Conservation (phyloP, 2,113 vertebrate genomes). For the Crotalus viridis region DNA sequence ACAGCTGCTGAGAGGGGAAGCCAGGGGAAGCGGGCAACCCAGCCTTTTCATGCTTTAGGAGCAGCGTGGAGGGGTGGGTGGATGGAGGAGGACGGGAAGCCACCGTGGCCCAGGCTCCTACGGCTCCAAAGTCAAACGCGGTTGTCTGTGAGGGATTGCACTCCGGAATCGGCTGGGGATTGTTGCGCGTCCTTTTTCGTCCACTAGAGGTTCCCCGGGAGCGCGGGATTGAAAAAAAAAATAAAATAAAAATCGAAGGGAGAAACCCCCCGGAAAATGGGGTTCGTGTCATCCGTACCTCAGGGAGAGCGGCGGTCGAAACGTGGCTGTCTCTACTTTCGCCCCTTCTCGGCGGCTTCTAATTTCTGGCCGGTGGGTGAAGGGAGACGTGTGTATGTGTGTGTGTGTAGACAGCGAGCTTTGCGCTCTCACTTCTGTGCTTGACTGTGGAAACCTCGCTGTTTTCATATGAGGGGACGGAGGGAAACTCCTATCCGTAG, state of each 20-base stretch:
- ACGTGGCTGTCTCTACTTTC: not conserved
- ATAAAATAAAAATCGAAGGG: not conserved
- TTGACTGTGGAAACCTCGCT: not conserved
- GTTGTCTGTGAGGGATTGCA: not conserved
- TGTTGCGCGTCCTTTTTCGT: constrained; percentile 29
- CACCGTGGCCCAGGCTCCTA: not conserved
- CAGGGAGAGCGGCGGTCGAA: not conserved
- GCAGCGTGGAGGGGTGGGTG: not conserved
- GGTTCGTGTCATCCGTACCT: not conserved
- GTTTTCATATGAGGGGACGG: not conserved
- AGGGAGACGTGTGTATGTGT: not conserved
- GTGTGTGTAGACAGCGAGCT: not conserved
- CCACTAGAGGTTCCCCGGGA: constrained; percentile 62
- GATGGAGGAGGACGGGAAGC: not conserved
- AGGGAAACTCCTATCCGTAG: not conserved
- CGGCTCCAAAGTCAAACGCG: not conserved
- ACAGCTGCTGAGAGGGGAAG: not conserved
- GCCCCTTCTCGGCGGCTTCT: not conserved
- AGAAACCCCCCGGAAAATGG: not conserved
- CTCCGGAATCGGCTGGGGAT: not conserved
- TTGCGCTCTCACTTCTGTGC: not conserved
- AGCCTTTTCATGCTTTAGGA: not conserved
- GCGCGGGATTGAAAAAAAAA: not conserved
- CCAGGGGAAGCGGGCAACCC: not conserved
- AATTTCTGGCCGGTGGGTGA: not conserved